Evolutionary conservation across 2,888 invertebrate genomes (phyloP).

Genomic region (Lycophotia porphyrea): DNA sequence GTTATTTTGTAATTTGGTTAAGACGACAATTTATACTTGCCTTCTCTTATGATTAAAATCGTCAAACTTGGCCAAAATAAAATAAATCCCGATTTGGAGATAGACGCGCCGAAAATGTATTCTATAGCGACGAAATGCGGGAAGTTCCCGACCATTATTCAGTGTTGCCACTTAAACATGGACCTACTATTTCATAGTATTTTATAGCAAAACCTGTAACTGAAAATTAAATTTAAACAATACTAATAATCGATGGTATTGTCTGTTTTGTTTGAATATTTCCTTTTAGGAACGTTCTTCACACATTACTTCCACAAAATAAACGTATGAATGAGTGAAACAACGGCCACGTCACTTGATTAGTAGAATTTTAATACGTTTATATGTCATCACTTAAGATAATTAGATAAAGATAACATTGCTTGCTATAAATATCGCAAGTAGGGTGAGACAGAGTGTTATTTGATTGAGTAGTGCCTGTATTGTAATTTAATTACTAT

Average conservation of each 20-base stretch:
- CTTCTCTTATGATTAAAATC: neutral
- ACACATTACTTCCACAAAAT: neutral
- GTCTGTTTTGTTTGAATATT: neutral
- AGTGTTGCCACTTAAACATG: conserved; percentile 22
- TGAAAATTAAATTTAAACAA: neutral
- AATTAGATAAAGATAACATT: too few species aligned
- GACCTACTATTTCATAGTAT: conserved; percentile 19
- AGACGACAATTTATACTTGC: neutral
- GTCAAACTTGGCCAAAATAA: neutral
- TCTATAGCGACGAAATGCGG: neutral
- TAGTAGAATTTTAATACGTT: conserved; percentile 27
- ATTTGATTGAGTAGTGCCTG: neutral
- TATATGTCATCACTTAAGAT: conserved; percentile 17
- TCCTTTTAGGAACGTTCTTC: neutral
- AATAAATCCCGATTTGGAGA: neutral
- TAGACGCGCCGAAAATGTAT: neutral
- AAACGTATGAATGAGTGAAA: neutral
- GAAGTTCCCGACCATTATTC: conserved; percentile 6
- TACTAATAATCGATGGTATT: neutral
- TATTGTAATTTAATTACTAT: neutral
- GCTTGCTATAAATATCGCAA: conserved; percentile 1
- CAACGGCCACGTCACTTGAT: neutral
- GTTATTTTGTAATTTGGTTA: neutral
- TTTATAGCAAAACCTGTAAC: neutral
- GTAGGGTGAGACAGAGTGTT: neutral